A percentile compares a stretch with the other conserved stretches of the same genome.
Evolutionary conservation across 2,888 invertebrate genomes (phyloP).

Genomic region (Pollenia labialis): DNA sequence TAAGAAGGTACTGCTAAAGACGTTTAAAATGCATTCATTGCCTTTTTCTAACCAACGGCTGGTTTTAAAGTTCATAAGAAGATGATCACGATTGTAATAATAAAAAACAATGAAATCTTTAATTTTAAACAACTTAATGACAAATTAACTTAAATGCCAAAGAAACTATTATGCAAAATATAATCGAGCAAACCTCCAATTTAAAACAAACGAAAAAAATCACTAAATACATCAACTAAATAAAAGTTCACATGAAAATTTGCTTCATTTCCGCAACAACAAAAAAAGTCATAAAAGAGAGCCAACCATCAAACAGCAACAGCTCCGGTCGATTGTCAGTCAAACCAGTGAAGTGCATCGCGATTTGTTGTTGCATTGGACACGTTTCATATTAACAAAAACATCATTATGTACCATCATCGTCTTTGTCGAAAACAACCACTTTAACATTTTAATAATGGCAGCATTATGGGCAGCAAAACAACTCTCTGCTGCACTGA

Average conservation of each 20-base stretch:
- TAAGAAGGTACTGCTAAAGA: too few species aligned
- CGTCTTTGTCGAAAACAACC: conserved; percentile 41
- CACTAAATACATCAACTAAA: conserved; percentile 35
- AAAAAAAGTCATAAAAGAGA: not conserved
- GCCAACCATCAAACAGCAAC: conserved; percentile 51
- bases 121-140: conserved; percentile 71
- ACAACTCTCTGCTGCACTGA: conserved; percentile 9
- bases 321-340: conserved; percentile 62
- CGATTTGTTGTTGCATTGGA: conserved; percentile 64
- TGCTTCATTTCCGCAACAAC: conserved; percentile 67
- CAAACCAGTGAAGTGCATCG: conserved; percentile 46
- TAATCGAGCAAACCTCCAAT: conserved; percentile 63
- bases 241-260: conserved; percentile 72
- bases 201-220: conserved; percentile 48
- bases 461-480: conserved; percentile 45
- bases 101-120: conserved; percentile 55
- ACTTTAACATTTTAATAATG: conserved; percentile 57
- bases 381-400: conserved; percentile 82
- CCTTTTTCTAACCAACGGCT: not conserved
- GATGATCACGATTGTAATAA: not conserved
- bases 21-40: not conserved
- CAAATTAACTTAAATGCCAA: conserved; percentile 67
- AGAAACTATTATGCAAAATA: conserved; percentile 61
- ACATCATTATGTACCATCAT: conserved; percentile 74
- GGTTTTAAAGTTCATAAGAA: not conserved